Evolutionary conservation across 2,888 invertebrate genomes (phyloP).

Genomic region (Drosophila villosipedis): DNA sequence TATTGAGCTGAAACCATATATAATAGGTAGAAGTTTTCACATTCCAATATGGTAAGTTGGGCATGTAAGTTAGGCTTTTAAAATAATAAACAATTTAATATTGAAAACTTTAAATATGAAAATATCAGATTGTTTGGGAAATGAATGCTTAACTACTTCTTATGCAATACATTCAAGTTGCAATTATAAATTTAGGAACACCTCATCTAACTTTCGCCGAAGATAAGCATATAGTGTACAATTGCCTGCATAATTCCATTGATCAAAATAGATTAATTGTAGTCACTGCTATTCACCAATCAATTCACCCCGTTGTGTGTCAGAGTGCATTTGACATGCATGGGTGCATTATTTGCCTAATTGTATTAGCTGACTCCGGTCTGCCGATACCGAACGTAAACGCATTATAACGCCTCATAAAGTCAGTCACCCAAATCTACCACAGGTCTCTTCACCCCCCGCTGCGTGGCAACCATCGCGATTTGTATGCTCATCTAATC

Average conservation of each 20-base stretch:
- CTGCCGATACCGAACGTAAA: slow-evolving; percentile 57
- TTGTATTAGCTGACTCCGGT: slow-evolving; percentile 69
- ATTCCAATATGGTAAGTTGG: background rate
- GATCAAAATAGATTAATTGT: slow-evolving; percentile 22
- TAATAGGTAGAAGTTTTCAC: background rate
- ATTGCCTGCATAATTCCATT: slow-evolving; percentile 4
- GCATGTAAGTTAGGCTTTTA: background rate
- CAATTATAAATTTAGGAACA: background rate
- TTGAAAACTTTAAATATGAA: background rate
- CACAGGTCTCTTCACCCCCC: background rate
- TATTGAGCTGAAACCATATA: background rate
- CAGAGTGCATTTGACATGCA: slow-evolving; percentile 54
- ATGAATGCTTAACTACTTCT: background rate
- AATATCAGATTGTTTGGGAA: background rate
- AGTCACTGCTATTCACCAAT: background rate
- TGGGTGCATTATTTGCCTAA: slow-evolving; percentile 68
- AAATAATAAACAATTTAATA: background rate
- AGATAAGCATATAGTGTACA: slow-evolving; percentile 30
- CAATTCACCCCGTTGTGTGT: background rate
- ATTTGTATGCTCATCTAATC: slow-evolving; percentile 56
- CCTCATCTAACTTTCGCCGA: slow-evolving; percentile 29
- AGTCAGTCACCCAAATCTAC: slow-evolving; percentile 14
- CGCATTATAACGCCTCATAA: slow-evolving; percentile 78
- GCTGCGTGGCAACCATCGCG: slow-evolving; percentile 36
- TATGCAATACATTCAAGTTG: background rate